Evolutionary conservation across 2,797 vertebrate genomes (phyloP).

Genomic region (Hippoglossus hippoglossus): DNA sequence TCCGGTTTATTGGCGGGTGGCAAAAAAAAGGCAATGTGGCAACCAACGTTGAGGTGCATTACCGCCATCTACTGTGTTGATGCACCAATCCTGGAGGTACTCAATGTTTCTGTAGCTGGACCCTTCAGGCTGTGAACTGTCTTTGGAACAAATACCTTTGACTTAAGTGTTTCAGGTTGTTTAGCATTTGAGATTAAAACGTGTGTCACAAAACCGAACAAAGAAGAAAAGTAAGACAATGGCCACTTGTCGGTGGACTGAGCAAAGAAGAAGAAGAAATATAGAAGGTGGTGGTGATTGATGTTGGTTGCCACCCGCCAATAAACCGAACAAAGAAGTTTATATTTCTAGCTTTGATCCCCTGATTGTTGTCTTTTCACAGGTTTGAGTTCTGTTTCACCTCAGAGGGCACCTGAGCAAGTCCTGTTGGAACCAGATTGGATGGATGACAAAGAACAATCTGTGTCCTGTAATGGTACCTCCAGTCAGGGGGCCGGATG

Average conservation of each 20-base stretch:
- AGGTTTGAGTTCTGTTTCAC: constrained; percentile 41
- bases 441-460: constrained; percentile 13
- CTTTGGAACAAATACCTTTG: background rate
- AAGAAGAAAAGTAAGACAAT: too few relatives aligned
- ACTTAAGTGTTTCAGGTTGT: background rate
- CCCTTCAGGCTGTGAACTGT: too few relatives aligned
- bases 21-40: too few relatives aligned
- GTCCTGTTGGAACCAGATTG: constrained; percentile 16
- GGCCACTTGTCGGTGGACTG: too few relatives aligned
- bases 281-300: too few relatives aligned
- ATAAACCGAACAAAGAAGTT: background rate
- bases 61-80: too few relatives aligned
- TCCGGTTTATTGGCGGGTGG: too few relatives aligned
- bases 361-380: constrained; percentile 17
- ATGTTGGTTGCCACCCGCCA: too few relatives aligned
- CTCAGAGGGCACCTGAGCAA: constrained; percentile 11
- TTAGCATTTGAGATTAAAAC: background rate
- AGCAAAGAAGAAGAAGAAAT: too few relatives aligned
- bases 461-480: background rate
- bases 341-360: background rate
- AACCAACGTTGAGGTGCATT: too few relatives aligned
- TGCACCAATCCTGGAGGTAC: too few relatives aligned
- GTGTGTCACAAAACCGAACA: background rate
- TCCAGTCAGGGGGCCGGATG: constrained; percentile 17
- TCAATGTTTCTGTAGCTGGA: too few relatives aligned